Percentiles rank a stretch among this genome's conserved stretches.
Conservation (phyloP, 2,113 vertebrate genomes). For the Ctenodactylus gundi region DNA sequence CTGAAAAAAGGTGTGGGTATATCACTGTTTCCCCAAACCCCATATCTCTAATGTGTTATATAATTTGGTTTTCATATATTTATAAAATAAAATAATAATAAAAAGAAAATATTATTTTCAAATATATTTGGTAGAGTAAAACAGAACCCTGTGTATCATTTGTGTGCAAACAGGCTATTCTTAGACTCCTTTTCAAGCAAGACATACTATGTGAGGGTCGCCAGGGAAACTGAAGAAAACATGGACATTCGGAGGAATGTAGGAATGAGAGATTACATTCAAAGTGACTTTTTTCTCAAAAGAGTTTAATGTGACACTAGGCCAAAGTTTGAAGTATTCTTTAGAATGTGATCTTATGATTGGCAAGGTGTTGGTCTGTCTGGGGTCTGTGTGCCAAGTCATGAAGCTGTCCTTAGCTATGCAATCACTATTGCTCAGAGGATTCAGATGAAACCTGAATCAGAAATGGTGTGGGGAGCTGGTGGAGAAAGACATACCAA, state of each 20-base stretch:
- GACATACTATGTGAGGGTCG: slow-evolving; percentile 17
- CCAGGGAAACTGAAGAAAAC: slow-evolving; percentile 20
- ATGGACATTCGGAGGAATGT: slow-evolving; percentile 40
- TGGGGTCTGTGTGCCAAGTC: neutral
- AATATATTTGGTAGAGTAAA: no score
- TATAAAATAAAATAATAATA: no score
- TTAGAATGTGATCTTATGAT: neutral
- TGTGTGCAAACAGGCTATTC: neutral
- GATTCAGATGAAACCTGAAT: neutral
- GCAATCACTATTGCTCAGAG: neutral
- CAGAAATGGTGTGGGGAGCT: neutral
- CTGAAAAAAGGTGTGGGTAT: no score
- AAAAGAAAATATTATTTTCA: no score
- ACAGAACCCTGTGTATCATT: slow-evolving; percentile 61
- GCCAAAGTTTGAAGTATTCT: neutral
- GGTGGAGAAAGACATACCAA: neutral
- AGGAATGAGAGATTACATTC: no score
- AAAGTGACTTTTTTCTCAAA: no score
- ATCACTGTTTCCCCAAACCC: no score
- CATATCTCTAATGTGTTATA: no score
- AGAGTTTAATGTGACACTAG: neutral
- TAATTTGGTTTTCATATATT: no score
- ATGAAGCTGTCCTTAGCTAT: neutral
- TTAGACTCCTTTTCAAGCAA: slow-evolving; percentile 37
- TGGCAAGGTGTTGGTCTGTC: neutral